Conservation (phyloP, 1,140 invertebrate genomes). For the Druon quercuslanigerum region DNA sequence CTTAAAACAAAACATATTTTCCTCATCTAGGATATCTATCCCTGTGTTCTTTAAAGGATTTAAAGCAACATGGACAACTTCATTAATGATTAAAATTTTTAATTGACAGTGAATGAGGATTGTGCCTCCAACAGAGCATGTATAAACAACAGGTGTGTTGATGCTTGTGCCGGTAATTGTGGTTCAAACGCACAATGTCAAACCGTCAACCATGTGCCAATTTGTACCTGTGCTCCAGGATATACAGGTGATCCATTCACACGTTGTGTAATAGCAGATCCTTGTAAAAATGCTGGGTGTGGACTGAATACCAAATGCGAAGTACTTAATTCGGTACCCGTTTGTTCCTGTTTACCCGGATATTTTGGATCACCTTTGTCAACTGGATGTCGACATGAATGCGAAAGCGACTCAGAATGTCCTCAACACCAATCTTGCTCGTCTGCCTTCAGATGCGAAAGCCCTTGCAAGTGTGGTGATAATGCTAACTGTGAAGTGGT, state of each 20-base stretch:
- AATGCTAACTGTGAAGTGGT: constrained; percentile 87
- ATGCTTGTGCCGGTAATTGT: constrained; percentile 79
- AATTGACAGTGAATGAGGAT: constrained; percentile 73
- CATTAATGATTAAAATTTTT: constrained; percentile 44
- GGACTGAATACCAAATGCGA: constrained; percentile 87
- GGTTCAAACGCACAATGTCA: constrained; percentile 81
- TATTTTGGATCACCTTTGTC: constrained; percentile 83
- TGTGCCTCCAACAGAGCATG: constrained; percentile 75
- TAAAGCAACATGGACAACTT: no score
- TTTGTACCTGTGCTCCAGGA: constrained; percentile 81
- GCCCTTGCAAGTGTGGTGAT: constrained; percentile 87
- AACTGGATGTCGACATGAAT: constrained; percentile 85
- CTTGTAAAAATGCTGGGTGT: constrained; percentile 86
- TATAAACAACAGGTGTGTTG: constrained; percentile 77
- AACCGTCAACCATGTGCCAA: constrained; percentile 78
- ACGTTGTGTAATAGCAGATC: constrained; percentile 75
- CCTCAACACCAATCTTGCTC: constrained; percentile 81
- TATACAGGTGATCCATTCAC: constrained; percentile 80
- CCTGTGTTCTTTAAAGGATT: no score
- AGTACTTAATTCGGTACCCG: constrained; percentile 83
- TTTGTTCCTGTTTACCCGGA: constrained; percentile 85
- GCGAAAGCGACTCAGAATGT: constrained; percentile 86
- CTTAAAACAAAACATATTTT: no score
- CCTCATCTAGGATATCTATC: no score
- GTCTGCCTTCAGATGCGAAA: constrained; percentile 85